These are phyloP conservation scores for Phalanger gymnotis DNA, from an alignment of 2,797 vertebrate species.

Conservation along the genomic window DNA sequence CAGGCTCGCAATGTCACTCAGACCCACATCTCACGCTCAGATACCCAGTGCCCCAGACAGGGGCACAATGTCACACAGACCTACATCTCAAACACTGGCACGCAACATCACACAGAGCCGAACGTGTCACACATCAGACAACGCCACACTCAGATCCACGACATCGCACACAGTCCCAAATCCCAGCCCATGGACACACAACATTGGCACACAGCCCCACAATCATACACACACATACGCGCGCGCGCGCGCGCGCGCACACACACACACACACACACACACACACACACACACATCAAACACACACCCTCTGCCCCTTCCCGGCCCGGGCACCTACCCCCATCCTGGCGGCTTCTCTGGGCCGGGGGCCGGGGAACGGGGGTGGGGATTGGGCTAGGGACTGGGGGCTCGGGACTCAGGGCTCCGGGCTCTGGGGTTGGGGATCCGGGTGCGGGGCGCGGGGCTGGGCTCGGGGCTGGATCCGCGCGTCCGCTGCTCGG, in stretches of 20 bases:
- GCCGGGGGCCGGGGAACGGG: constrained; percentile 21
- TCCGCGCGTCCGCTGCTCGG: constrained; percentile 40
- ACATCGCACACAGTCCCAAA: accelerated
- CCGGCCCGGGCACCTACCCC: constrained; percentile 72
- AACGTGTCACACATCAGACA: neutral
- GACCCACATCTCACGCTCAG: neutral
- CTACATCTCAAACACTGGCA: neutral
- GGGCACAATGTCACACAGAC: constrained; percentile 29
- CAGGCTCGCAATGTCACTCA: constrained; percentile 82
- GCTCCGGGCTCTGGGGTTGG: neutral
- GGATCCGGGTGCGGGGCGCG: constrained; percentile 52
- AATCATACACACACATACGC: constrained; percentile 72
- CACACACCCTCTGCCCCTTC: constrained; percentile 38
- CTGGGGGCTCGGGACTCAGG: constrained; percentile 36
- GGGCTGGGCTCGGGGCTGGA: constrained; percentile 55
- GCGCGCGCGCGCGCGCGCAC: no score
- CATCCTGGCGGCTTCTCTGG: constrained; percentile 70
- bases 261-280: neutral
- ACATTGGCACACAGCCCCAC: constrained; percentile 71
- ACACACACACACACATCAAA: constrained; percentile 23
- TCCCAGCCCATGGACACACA: neutral
- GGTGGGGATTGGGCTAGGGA: constrained; percentile 16
- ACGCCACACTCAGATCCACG: neutral
- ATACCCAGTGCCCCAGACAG: neutral
- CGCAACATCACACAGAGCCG: neutral